phyloP scores from a whole-genome alignment of 1,140 invertebrate genomes.

The Drosophila parvula region DNA sequence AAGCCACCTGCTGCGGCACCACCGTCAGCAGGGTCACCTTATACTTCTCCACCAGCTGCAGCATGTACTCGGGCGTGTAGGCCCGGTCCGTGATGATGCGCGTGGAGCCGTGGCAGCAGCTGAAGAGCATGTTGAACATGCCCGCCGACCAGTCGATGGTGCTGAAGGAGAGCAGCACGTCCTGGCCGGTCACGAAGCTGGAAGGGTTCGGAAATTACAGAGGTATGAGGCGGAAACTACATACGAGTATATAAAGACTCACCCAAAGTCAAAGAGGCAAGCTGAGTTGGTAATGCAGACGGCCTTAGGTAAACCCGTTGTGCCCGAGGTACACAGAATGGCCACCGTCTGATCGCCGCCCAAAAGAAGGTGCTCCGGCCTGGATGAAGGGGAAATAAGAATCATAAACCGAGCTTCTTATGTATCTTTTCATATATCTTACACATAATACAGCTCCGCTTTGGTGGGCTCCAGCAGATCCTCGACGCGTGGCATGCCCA shows the following conservation, averaged over 20 bases:
- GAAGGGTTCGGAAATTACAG: neutral
- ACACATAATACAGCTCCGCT: slow-evolving; percentile 70
- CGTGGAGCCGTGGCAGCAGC: slow-evolving; percentile 72
- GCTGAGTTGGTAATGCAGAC: slow-evolving; percentile 88
- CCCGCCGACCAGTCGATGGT: slow-evolving; percentile 80
- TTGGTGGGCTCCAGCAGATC: slow-evolving; percentile 75
- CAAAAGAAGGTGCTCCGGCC: slow-evolving; percentile 64
- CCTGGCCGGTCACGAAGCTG: slow-evolving; percentile 76
- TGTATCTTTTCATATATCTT: slow-evolving; percentile 13
- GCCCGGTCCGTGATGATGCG: slow-evolving; percentile 74
- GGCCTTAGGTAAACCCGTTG: slow-evolving; percentile 91
- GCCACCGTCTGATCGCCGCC: slow-evolving; percentile 77
- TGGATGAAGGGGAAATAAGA: slow-evolving; percentile 1
- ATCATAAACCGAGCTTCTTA: neutral
- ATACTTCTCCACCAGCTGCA: slow-evolving; percentile 76
- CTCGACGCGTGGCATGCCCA: slow-evolving; percentile 66
- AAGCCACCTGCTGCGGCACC: slow-evolving; percentile 69
- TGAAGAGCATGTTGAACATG: slow-evolving; percentile 75
- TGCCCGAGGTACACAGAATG: slow-evolving; percentile 88
- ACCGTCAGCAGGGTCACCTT: slow-evolving; percentile 71
- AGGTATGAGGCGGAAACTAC: too few species aligned
- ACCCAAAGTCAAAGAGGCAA: slow-evolving; percentile 79
- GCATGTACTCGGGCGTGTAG: slow-evolving; percentile 72
- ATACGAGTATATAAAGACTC: too few species aligned
- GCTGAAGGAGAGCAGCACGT: slow-evolving; percentile 78